Conservation (phyloP, 2,797 vertebrate genomes). For the Sternarchorhynchus goeldii region DNA sequence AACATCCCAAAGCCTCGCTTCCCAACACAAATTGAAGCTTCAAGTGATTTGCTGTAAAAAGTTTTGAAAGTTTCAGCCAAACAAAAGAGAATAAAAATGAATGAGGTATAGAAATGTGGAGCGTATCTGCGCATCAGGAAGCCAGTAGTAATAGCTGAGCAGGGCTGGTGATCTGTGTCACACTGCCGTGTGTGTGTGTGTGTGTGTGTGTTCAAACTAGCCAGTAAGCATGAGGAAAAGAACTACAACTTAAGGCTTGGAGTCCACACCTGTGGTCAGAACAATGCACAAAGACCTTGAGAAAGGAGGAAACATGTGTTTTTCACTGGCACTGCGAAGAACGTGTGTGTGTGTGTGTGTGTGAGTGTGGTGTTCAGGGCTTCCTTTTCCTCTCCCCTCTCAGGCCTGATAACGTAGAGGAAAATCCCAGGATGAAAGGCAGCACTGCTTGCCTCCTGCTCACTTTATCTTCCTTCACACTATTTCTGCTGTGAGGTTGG, state of each 20-base stretch:
- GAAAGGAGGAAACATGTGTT: constrained; percentile 52
- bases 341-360: constrained; percentile 28
- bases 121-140: constrained; percentile 37
- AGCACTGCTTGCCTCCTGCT: constrained; percentile 31
- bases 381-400: constrained; percentile 57
- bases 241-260: constrained; percentile 35
- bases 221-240: constrained; percentile 28
- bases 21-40: too few species aligned
- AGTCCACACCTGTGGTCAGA: constrained; percentile 52
- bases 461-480: constrained; percentile 29
- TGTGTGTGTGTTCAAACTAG: constrained; percentile 36
- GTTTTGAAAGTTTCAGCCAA: constrained; percentile 8
- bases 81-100: background rate
- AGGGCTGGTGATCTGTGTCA: constrained; percentile 13
- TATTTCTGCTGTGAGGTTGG: constrained; percentile 29
- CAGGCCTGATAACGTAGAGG: constrained; percentile 50
- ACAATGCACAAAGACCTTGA: constrained; percentile 58
- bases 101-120: background rate
- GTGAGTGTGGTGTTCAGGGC: constrained; percentile 29
- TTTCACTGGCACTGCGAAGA: constrained; percentile 20
- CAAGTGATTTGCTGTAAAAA: background rate
- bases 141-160: background rate
- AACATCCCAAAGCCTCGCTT: background rate
- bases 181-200: background rate
- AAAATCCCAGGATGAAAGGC: constrained; percentile 54